Base-by-base conservation (phyloP, 2,113 vertebrate genomes). In the Ciconia stormi region DNA sequence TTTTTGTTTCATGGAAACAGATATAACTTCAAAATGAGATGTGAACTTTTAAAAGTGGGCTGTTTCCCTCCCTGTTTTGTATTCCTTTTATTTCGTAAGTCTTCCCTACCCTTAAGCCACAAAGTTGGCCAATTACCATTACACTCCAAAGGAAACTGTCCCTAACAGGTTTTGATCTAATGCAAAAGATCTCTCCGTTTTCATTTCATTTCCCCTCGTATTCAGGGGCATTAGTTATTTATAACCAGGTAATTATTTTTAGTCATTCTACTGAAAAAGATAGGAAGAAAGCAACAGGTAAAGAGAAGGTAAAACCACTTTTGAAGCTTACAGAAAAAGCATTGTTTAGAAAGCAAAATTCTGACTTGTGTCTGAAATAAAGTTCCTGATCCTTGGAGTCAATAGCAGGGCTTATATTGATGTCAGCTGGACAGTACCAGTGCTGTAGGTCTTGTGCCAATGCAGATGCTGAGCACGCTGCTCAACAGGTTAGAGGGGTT, bases 141-240 rank as follows among this genome's bases (percentile, higher is more conserved):
- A 49, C 18, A 61, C 23, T 62, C 63, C 87, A 72, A 67, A 66
- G 58, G 63, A 76, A 96, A 95, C 34, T 66, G 26, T 19, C 9
- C 52, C 17, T 90, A 81, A 69, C 4, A 84, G 26, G 29, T 83
- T 97, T 97, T 93, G 77, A 93, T 94, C 74, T 82, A 89, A 80
- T 87, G 91, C 74, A 71, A 63, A 80, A 88, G 34, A 92, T 89
- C 32, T 85, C 81, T 95, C 66, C 70, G 7, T 34, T 67, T 96
- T 93, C 62, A 87, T 93, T 86, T 89, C 2, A 93, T 96, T 96
- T 95, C 61, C 62, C 47, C 56, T 85, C 83, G 73, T 89, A 80
- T 69, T 95, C 90, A 79, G n/a, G 46, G 32, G 7, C 67, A 95
- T 96, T 87, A 92, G 34, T 97, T 92, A 95, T 94, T 97, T 90